phyloP scores from a whole-genome alignment of 35 echinoderm and acorn worm species.

The Eucidaris tribuloides region DNA sequence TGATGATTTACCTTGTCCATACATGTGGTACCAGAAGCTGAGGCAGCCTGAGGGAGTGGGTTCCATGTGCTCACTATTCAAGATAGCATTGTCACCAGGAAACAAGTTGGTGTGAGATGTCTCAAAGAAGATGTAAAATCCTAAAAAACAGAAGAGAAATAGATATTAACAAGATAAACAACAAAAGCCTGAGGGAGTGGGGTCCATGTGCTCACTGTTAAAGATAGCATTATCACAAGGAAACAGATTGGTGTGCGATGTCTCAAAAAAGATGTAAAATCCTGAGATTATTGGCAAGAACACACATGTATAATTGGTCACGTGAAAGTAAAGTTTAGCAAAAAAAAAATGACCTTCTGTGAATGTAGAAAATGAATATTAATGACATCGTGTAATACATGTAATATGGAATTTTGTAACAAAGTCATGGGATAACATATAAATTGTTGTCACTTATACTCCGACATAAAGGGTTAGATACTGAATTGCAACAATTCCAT shows the following conservation, averaged over 20 bases:
- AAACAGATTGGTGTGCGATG: background rate
- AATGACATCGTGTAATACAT: too few relatives aligned
- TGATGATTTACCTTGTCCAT: constrained; percentile 47
- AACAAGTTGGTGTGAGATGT: background rate
- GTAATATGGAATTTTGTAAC: too few relatives aligned
- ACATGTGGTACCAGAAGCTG: constrained; percentile 93
- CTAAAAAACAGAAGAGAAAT: constrained; percentile 28
- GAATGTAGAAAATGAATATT: too few relatives aligned
- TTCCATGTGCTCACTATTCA: constrained; percentile 64
- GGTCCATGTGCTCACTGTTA: constrained; percentile 5
- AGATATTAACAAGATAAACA: too few relatives aligned
- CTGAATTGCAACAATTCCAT: too few relatives aligned
- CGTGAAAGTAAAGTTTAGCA: background rate
- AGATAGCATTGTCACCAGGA: constrained; percentile 31
- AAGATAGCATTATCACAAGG: background rate
- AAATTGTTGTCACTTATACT: too few relatives aligned
- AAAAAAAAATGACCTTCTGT: too few relatives aligned
- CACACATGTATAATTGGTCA: too few relatives aligned
- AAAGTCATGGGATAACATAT: too few relatives aligned
- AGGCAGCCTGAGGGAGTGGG: constrained; percentile 51
- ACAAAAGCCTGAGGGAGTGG: constrained; percentile 14
- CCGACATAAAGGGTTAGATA: too few relatives aligned
- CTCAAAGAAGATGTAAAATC: constrained; percentile 82
- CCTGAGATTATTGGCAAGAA: too few relatives aligned
- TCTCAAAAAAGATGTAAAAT: constrained; percentile 18